Percentiles rank a stretch among this genome's conserved stretches.
Conservation (phyloP, 1,140 invertebrate species). For the Papilio helenus region DNA sequence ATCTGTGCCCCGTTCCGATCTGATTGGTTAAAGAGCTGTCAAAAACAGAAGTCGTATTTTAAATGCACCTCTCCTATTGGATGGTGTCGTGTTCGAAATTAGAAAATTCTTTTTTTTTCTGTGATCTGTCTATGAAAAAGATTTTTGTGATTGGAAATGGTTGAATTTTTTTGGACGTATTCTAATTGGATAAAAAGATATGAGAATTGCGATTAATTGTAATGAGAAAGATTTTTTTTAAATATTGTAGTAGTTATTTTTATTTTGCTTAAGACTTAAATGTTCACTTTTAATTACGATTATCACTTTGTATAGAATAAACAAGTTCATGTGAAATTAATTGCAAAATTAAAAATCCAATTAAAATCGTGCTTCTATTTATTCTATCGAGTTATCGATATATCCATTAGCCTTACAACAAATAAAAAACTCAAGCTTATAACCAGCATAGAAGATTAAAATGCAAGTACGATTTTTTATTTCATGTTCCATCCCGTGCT, state of each 20-base stretch:
- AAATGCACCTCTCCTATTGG: constrained; percentile 69
- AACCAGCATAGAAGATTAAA: constrained; percentile 34
- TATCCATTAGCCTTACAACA: background rate
- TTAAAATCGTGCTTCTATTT: background rate
- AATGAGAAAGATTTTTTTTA: background rate
- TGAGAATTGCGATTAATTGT: background rate
- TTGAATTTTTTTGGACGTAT: background rate
- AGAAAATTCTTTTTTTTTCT: constrained; percentile 57
- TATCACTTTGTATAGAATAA: background rate
- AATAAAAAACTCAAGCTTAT: constrained; percentile 29
- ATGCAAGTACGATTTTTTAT: constrained; percentile 7
- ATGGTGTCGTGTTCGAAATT: constrained; percentile 58
- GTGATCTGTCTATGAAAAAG: constrained; percentile 49
- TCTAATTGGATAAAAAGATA: background rate
- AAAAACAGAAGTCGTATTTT: constrained; percentile 69
- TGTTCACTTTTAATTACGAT: background rate
- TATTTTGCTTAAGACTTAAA: background rate
- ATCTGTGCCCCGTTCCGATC: constrained; percentile 63
- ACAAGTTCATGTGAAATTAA: background rate
- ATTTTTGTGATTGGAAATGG: constrained; percentile 55
- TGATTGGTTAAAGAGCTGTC: constrained; percentile 72
- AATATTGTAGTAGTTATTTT: background rate
- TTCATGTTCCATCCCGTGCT: constrained; percentile 16
- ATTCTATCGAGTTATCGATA: background rate
- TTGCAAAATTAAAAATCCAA: background rate